Conservation (phyloP, 1,140 invertebrate species). For the Pentalonia nigronervosa region DNA sequence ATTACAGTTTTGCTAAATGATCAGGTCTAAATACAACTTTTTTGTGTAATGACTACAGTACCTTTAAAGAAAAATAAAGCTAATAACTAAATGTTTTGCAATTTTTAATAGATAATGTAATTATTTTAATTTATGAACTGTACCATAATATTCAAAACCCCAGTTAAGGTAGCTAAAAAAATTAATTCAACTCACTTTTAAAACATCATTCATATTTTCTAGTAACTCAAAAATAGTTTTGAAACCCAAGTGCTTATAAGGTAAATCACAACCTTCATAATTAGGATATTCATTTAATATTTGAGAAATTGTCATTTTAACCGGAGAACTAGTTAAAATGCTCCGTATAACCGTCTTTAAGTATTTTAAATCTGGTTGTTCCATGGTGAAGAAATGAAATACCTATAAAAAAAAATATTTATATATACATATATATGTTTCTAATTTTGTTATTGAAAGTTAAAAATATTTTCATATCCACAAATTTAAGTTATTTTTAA, state of each 20-base stretch:
- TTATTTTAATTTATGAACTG: background rate
- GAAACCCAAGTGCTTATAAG: background rate
- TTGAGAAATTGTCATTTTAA: background rate
- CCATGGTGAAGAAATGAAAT: background rate
- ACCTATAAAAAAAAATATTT: background rate
- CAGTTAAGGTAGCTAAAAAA: background rate
- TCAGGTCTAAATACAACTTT: no score
- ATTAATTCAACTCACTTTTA: constrained; percentile 8
- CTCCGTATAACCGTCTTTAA: constrained; percentile 12
- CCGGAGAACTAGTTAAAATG: constrained; percentile 22
- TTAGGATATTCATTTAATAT: background rate
- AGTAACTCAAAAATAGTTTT: background rate
- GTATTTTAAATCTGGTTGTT: background rate
- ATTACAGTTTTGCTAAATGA: no score
- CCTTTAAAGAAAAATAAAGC: background rate
- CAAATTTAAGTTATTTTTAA: background rate
- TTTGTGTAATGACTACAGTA: no score
- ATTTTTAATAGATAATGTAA: background rate
- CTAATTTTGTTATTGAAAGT: background rate
- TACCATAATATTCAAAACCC: background rate
- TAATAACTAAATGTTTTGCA: background rate
- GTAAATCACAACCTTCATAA: background rate
- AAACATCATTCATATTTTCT: constrained; percentile 29
- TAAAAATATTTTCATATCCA: background rate
- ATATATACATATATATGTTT: background rate